Percentiles rank a stretch among this genome's conserved stretches.
Evolutionary conservation across 2,113 vertebrate species (phyloP).

Genomic region (Archocentrus centrarchus): DNA sequence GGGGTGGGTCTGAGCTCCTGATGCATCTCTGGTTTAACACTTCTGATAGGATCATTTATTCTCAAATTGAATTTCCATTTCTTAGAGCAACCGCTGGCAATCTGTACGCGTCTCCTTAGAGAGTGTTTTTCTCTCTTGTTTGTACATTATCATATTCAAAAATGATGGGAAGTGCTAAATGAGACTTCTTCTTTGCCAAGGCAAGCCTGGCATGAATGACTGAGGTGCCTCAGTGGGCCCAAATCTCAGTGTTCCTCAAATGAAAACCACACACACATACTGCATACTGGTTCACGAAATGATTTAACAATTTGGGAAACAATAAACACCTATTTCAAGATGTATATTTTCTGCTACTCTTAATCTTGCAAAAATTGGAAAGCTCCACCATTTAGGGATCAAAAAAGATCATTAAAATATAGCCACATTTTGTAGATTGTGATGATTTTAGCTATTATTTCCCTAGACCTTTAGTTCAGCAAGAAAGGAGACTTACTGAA

Average conservation of each 20-base stretch:
- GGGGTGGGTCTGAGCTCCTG: conserved; percentile 18
- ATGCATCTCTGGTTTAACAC: conserved; percentile 53
- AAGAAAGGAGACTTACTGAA: background rate
- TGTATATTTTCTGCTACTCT: conserved; percentile 5
- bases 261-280: background rate
- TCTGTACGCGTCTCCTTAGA: conserved; percentile 48
- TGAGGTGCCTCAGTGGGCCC: background rate
- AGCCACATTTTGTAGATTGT: background rate
- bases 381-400: background rate
- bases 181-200: conserved; percentile 25
- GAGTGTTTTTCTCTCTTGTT: conserved; percentile 41
- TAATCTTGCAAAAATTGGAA: background rate
- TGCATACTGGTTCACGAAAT: background rate
- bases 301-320: background rate
- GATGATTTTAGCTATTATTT: background rate
- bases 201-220: conserved; percentile 2
- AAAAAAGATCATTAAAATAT: background rate
- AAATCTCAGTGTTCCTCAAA: conserved; percentile 3
- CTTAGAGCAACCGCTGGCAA: conserved; percentile 44
- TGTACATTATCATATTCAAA: conserved; percentile 46
- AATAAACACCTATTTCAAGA: background rate
- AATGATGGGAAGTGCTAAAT: conserved; percentile 33
- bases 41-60: conserved; percentile 62
- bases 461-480: background rate
- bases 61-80: conserved; percentile 66